phyloP scores from a whole-genome alignment of 2,888 invertebrate species.

The Athalia rosae region DNA sequence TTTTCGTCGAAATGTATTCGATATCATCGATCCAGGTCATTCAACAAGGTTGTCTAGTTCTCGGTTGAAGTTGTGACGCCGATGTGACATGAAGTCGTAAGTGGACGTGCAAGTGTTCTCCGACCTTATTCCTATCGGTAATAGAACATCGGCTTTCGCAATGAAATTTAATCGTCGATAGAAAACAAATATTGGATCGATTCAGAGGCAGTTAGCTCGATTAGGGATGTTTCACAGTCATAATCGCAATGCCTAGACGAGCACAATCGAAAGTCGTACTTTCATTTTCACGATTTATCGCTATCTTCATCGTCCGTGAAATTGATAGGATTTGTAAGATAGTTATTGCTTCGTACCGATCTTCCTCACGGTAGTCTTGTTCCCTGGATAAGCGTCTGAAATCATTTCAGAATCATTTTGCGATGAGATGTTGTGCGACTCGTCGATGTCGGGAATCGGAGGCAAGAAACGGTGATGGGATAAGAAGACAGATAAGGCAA shows the following conservation, averaged over 20 bases:
- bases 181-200: no score
- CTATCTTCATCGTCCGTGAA: slow-evolving; percentile 32
- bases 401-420: not conserved
- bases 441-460: not conserved
- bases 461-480: not conserved
- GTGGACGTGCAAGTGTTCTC: not conserved
- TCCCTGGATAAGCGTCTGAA: not conserved
- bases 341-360: no score
- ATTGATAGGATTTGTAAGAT: not conserved
- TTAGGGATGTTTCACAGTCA: slow-evolving; percentile 1
- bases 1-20: no score
- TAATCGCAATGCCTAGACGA: not conserved
- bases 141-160: not conserved
- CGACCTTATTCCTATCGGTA: not conserved
- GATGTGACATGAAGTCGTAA: not conserved
- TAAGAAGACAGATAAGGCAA: not conserved
- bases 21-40: not conserved
- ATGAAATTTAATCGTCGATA: not conserved
- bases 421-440: slow-evolving; percentile 8
- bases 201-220: not conserved
- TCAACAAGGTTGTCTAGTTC: slow-evolving; percentile 1
- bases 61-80: not conserved
- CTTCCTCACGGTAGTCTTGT: not conserved
- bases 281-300: slow-evolving; percentile 23
- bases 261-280: slow-evolving; percentile 28